These are phyloP conservation scores for Gnathonemus echidnorhynchus DNA, from an alignment of 2,113 vertebrate species.

Conservation along the genomic window DNA sequence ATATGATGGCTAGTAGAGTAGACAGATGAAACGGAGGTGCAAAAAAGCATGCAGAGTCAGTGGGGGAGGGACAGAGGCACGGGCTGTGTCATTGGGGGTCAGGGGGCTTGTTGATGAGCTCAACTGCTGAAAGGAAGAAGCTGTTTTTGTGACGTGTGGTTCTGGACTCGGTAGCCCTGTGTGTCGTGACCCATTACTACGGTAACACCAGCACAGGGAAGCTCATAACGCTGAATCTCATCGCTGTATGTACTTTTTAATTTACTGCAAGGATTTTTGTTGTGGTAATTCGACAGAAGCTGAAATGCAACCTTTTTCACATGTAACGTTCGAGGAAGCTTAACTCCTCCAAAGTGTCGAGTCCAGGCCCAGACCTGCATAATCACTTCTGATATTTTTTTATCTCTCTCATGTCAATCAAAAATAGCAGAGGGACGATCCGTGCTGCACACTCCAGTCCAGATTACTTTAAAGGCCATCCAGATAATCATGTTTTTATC, in stretches of 20 bases:
- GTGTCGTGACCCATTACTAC: neutral
- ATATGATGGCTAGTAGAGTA: neutral
- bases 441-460: neutral
- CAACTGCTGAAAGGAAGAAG: neutral
- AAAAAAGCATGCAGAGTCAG: neutral
- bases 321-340: neutral
- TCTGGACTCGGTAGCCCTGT: neutral
- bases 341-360: neutral
- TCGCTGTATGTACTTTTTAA: neutral
- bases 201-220: neutral
- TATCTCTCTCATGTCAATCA: conserved; percentile 7
- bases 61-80: neutral
- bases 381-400: conserved; percentile 5
- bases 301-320: neutral
- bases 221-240: neutral
- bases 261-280: neutral
- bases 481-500: conserved; percentile 13
- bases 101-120: neutral
- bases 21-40: neutral
- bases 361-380: neutral
- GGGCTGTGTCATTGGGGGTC: neutral
- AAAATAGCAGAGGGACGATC: neutral
- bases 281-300: neutral
- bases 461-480: conserved; percentile 18
- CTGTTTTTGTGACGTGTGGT: neutral